A percentile compares a stretch with the other conserved stretches of the same genome.
These are phyloP conservation scores for Himalopsyche anomala DNA, from an alignment of 2,888 invertebrate species.

Conservation along the genomic window DNA sequence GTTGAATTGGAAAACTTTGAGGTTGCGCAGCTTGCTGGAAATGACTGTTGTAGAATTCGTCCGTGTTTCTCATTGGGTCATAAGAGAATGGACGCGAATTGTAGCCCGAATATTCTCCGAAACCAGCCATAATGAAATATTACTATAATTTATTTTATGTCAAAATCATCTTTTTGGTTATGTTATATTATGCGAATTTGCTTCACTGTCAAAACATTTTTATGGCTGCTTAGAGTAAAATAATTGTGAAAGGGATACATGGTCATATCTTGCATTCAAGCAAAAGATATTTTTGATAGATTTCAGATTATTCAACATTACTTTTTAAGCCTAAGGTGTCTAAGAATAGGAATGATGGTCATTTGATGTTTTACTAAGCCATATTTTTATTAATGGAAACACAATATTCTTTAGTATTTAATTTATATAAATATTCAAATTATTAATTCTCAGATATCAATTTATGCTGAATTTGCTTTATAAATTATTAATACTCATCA, in stretches of 20 bases:
- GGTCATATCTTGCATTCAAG: neutral
- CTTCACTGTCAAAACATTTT: conserved; percentile 11
- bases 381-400: too few relatives aligned
- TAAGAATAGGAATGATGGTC: too few relatives aligned
- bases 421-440: too few relatives aligned
- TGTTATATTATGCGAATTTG: neutral
- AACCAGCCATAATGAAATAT: conserved; percentile 72
- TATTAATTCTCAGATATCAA: too few relatives aligned
- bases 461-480: too few relatives aligned
- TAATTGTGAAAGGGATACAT: neutral
- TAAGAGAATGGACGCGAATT: conserved; percentile 69
- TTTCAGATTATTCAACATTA: too few relatives aligned
- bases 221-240: conserved; percentile 1
- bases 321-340: too few relatives aligned
- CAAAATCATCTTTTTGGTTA: conserved; percentile 32
- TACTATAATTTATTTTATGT: conserved; percentile 41
- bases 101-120: conserved; percentile 73
- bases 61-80: conserved; percentile 73
- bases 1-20: conserved; percentile 75
- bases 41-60: conserved; percentile 66
- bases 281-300: too few relatives aligned
- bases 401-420: too few relatives aligned
- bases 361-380: too few relatives aligned
- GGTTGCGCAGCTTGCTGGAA: conserved; percentile 76
- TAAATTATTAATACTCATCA: too few relatives aligned